Conservation (phyloP, 2,888 invertebrate species). For the Lymantria dispar region DNA sequence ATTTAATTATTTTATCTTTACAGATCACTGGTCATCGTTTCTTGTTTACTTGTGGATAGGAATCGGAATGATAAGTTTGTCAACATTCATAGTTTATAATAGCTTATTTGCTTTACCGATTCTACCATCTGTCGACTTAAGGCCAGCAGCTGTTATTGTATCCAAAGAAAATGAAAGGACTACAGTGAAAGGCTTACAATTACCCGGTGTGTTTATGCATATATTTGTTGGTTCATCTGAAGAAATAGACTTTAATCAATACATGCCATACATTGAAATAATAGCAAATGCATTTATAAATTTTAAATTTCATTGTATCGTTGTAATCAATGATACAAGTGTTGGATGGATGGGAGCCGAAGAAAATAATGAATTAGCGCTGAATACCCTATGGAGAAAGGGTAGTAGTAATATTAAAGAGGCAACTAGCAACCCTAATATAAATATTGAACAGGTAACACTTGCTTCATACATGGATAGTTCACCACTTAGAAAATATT, state of each 20-base stretch:
- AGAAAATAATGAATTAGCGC: conserved; percentile 58
- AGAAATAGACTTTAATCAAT: conserved; percentile 46
- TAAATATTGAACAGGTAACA: conserved; percentile 47
- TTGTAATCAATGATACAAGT: conserved; percentile 57
- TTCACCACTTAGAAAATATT: conserved; percentile 58
- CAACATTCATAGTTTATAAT: conserved; percentile 64
- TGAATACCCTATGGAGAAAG: conserved; percentile 53
- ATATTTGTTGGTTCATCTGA: conserved; percentile 47
- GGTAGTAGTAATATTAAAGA: conserved; percentile 23
- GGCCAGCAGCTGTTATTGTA: conserved; percentile 24
- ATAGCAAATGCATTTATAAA: conserved; percentile 51
- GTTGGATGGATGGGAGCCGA: conserved; percentile 42
- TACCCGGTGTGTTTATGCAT: conserved; percentile 59
- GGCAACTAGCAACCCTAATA: conserved; percentile 25
- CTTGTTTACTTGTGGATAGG: conserved; percentile 66
- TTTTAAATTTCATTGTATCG: conserved; percentile 54
- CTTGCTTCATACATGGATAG: conserved; percentile 54
- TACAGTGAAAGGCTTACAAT: conserved; percentile 5
- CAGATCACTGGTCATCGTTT: conserved; percentile 68
- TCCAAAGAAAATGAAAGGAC: conserved; percentile 14
- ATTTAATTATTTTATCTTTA: conserved; percentile 24
- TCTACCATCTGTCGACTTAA: conserved; percentile 39
- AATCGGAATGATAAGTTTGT: conserved; percentile 61
- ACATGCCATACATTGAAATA: conserved; percentile 54
- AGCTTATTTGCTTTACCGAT: conserved; percentile 51